These are phyloP conservation scores for Typhlichthys subterraneus DNA, from an alignment of 2,797 vertebrate genomes.

Conservation along the genomic window DNA sequence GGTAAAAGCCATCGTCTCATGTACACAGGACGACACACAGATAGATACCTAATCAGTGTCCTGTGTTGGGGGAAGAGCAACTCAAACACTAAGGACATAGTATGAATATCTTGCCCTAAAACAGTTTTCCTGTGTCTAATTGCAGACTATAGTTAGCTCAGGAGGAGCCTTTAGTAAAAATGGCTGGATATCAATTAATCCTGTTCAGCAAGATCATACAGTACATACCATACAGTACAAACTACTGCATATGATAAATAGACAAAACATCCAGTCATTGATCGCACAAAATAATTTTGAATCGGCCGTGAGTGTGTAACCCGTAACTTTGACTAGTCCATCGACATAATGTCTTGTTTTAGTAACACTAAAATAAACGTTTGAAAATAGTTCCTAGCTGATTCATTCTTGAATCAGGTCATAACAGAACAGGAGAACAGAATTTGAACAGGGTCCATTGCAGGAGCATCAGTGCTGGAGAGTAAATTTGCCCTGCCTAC, in stretches of 20 bases:
- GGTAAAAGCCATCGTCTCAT: not conserved
- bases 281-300: too few species aligned
- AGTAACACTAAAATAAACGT: too few species aligned
- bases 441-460: slow-evolving; percentile 1
- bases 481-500: slow-evolving; percentile 13
- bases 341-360: too few species aligned
- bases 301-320: too few species aligned
- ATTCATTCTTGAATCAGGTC: not conserved
- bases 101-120: slow-evolving; percentile 19
- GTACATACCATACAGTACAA: not conserved
- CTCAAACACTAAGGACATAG: not conserved
- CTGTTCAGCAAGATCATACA: slow-evolving; percentile 7
- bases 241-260: not conserved
- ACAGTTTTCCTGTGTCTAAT: slow-evolving; percentile 26
- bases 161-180: slow-evolving; percentile 1
- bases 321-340: too few species aligned
- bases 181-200: slow-evolving; percentile 1
- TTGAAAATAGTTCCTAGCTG: too few species aligned
- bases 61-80: not conserved
- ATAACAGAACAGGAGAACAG: slow-evolving; percentile 29
- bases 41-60: too few species aligned
- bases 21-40: not conserved
- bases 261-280: not conserved
- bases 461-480: not conserved
- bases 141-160: not conserved